Evolutionary conservation across 2,797 vertebrate species (phyloP), one percentile per base, ranked within the genome.

Genomic region (Crocodylus rhombifer): DNA sequence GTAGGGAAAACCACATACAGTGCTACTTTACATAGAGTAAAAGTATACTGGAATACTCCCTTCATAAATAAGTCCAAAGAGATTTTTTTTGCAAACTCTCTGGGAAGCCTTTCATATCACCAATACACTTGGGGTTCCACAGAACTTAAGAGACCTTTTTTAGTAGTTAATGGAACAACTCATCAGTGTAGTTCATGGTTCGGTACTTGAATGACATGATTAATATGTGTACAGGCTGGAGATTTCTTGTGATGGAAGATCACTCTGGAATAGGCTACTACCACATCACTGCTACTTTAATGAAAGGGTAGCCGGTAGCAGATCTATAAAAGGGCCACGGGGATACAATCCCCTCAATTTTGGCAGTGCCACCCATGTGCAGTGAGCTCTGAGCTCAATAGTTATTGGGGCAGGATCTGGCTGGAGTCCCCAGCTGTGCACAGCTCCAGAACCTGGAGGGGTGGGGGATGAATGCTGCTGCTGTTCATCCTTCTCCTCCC

Each of bases 151-250:
- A 56, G 57, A 61, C 77, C 77, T 33, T 90, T 51, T 65, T 75
- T 83, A 81, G 74, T 1, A 33, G 57, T 17, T 91, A 55, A 28
- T 82, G 14, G 42, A 51, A 51, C 82, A 36, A 75, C 15, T 86
- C 16, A 71, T 60, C 26, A 3, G 61, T 62, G 4, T 7, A 84
- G 67, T 69, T 71, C 21, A 9, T 14, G 21, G 7, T 51, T 42
- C 13, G 36, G 74, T 26, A 11, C 86, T 95, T 89, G 33, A 12
- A 71, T 42, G 79, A 76, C 51, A 75, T 16, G 86, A 84, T 2
- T 6, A 81, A 86, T 83, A 77, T 60, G 86, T 91, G 80, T 51
- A 26, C 30, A 92, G 67, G 67, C 23, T 77, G 56, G 30, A 94
- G 86, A 88, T 42, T 21, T 82, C 23, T 30, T 14, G 4, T 2